Evolutionary conservation across 2,888 invertebrate genomes (phyloP).

Genomic region (Nephrotoma guestfalica): DNA sequence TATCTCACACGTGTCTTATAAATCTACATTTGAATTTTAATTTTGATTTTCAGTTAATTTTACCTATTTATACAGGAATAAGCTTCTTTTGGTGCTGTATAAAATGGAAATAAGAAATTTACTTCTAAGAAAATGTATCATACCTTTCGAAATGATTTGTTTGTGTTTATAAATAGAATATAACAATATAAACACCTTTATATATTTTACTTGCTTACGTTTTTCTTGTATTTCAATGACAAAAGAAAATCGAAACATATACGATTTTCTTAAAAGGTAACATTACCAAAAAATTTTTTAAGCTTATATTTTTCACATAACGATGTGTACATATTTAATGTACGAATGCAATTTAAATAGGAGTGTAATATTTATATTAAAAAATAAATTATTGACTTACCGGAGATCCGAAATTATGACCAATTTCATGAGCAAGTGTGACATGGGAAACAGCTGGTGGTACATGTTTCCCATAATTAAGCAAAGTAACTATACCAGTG

Average conservation of each 20-base stretch:
- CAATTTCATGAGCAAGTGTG: constrained; percentile 97
- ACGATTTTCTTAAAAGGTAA: not conserved
- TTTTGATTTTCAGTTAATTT: too few relatives aligned
- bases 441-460: constrained; percentile 97
- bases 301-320: not conserved
- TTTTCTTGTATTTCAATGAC: not conserved
- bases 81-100: too few relatives aligned
- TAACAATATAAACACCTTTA: not conserved
- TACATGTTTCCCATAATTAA: constrained; percentile 96
- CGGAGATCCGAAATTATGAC: constrained; percentile 97
- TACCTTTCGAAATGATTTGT: not conserved
- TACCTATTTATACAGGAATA: too few relatives aligned
- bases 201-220: not conserved
- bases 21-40: too few relatives aligned
- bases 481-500: constrained; percentile 92
- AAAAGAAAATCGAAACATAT: not conserved
- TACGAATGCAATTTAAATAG: too few relatives aligned
- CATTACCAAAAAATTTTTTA: not conserved
- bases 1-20: too few relatives aligned
- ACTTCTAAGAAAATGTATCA: not conserved
- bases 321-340: not conserved
- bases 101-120: too few relatives aligned
- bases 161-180: not conserved
- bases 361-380: not conserved
- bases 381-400: constrained; percentile 38